Base-by-base conservation (phyloP, 2,797 vertebrate species). In the Triplophysa yarkandensis region DNA sequence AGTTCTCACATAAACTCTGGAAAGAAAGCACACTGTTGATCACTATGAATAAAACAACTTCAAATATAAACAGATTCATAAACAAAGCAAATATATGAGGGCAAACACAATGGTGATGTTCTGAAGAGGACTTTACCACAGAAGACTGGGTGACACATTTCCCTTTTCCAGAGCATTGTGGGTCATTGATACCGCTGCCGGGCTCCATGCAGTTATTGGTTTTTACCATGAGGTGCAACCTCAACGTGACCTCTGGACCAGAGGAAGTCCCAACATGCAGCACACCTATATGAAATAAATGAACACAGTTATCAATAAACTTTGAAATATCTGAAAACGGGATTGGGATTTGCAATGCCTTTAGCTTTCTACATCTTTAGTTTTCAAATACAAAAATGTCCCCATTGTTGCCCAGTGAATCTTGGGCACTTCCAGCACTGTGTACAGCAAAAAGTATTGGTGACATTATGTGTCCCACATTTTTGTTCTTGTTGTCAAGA, bases 151-250 rank as follows among this genome's bases (percentile, higher is more conserved):
- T 98, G 89, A 93, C 80, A 63, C 97, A 99, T 74, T 82, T 92
- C 57, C 97, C 97, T 86, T 93, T 97, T 58, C 96, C 95, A 0
- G 94, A 95, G 83, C 97, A 99, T n/a, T 92, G 93, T 32, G 93
- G 75, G 78, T 88, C 92, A 23, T 88, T 92, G 63, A 92, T 84
- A 48, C 82, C 90, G 85, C 90, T 92, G 68, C 91, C 94, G 0
- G 88, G 91, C 0, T 93, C 92, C 80, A 89, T 71, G 1, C 97
- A 99, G 87, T 90, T 94, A 82, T 93, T 96, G 85, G 91, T 87
- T 88, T 99, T 99, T 82, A 98, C 95, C 4, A 91, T 89, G 83
- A 99, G 89, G 66, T 94, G 95, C 83, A 98, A 90, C 66, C 95
- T 94, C 62, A 98, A 84, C 60, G 93, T 94, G 90, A 96, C 94